Percentiles rank a stretch among this genome's conserved stretches.
Conservation (phyloP, 2,113 vertebrate genomes). For the Rhynchomys soricoides region DNA sequence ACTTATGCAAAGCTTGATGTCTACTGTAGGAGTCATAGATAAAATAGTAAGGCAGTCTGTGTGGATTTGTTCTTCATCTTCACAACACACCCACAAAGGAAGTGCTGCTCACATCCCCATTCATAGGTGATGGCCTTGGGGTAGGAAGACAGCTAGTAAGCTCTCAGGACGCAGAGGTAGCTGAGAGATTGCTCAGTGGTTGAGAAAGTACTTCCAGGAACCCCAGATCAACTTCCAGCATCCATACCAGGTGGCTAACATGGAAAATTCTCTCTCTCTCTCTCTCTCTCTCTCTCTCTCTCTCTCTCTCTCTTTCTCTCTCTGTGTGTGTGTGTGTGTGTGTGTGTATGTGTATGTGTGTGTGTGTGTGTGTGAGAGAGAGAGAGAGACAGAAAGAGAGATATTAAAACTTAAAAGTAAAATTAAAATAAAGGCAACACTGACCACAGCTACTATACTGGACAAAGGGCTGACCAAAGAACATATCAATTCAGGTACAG, state of each 20-base stretch:
- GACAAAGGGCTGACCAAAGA: too few species aligned
- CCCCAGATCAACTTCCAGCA: not conserved
- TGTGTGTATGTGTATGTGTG: too few species aligned
- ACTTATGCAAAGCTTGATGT: accelerated
- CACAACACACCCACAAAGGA: not conserved
- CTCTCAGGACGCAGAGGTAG: not conserved
- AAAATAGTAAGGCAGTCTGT: not conserved
- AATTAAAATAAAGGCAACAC: too few species aligned
- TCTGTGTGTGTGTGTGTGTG: too few species aligned
- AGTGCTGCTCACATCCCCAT: too few species aligned
- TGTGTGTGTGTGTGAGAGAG: too few species aligned
- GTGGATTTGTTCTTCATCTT: too few species aligned
- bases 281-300: not conserved
- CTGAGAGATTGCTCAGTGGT: not conserved
- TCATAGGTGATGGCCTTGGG: accelerated
- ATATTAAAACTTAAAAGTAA: not conserved
- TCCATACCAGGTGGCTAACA: not conserved
- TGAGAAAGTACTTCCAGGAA: not conserved
- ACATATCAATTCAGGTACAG: not conserved
- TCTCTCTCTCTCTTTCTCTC: not conserved
- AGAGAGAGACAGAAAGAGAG: not conserved
- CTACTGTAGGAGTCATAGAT: accelerated
- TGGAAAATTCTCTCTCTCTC: not conserved
- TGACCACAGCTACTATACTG: accelerated
- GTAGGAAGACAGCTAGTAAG: too few species aligned